Base-by-base conservation (phyloP, 2,113 vertebrate species). In the Notarius quadriscutis region DNA sequence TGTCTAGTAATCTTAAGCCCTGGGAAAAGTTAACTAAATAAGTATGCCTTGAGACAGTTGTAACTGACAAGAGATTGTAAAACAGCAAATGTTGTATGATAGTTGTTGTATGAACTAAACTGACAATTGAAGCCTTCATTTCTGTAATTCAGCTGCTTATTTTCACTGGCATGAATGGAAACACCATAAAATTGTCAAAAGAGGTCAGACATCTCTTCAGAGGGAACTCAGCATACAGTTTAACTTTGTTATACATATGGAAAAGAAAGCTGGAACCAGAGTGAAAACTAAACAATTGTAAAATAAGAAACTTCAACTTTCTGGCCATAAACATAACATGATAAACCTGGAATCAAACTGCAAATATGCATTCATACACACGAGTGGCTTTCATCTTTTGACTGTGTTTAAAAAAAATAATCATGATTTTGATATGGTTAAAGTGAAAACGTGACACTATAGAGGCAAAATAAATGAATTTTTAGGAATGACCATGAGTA, bases 21-120 rank as follows among this genome's bases (percentile, higher is more conserved):
- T 75, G 53, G 67, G 69, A 57, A 75, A 58, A 34, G 57, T 25
- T 2, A n/a, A 85, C 60, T 20, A 78, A 41, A 27, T 48, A 84
- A 71, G 27, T 22, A 41, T 25, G 30, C 41, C 48, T 50, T 48
- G 9, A 74, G n/a, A 72, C 17, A 84, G 14, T n/a, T 75, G 14
- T 85, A n/a, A 22, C 34, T 51, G 10, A 58, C 53, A 57, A 75
- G 60, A 84, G 48, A 84, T 60, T 25, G 30, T 75, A 57, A 62
- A 41, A 25, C 69, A 75, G 34, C 34, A 75, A 41, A 60, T 60
- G 10, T 62, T 75, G 34, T 84, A 75, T 62, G 34, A 41, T 85
- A 85, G 53, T 30, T 51, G 20, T 55, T 53, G 75, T 27, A 15
- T 79, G 50, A 63, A 63, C 34, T 27, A 77, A 30, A n/a, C 41